Conservation (phyloP, 2,888 invertebrate genomes). For the Monochamus alternatus region DNA sequence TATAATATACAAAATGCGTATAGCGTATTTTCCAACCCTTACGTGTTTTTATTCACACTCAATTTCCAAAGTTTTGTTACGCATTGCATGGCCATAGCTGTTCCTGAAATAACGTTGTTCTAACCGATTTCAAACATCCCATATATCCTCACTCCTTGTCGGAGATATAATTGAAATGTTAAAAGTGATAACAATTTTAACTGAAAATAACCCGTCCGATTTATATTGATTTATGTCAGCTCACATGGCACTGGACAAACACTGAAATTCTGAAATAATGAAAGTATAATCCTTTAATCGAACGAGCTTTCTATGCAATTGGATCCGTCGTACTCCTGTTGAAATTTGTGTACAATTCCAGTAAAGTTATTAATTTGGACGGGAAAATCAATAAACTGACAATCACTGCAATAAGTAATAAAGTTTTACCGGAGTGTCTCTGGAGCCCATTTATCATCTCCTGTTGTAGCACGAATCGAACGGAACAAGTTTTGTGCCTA, state of each 20-base stretch:
- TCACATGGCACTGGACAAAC: slow-evolving; percentile 51
- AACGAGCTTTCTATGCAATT: slow-evolving; percentile 49
- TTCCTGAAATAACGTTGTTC: too few relatives aligned
- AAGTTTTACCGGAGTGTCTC: neutral
- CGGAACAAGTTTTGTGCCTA: too few relatives aligned
- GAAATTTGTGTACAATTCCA: slow-evolving; percentile 50
- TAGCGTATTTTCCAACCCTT: too few relatives aligned
- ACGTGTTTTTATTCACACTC: too few relatives aligned
- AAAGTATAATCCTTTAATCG: slow-evolving; percentile 60
- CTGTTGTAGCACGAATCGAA: too few relatives aligned
- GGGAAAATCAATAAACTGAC: slow-evolving; percentile 43
- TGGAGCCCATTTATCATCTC: too few relatives aligned
- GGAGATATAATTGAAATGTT: neutral
- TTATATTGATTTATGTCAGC: slow-evolving; percentile 42
- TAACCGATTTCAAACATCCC: too few relatives aligned
- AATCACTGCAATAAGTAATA: slow-evolving; percentile 36
- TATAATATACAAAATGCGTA: too few relatives aligned
- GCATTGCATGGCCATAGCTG: too few relatives aligned
- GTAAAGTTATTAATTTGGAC: slow-evolving; percentile 49
- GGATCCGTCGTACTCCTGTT: slow-evolving; percentile 45
- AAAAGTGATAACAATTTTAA: slow-evolving; percentile 10
- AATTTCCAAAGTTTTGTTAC: too few relatives aligned
- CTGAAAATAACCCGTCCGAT: slow-evolving; percentile 17
- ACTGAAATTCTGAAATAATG: slow-evolving; percentile 60
- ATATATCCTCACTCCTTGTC: neutral